Conservation (phyloP, 2,888 invertebrate species). For the Volucella inflata region DNA sequence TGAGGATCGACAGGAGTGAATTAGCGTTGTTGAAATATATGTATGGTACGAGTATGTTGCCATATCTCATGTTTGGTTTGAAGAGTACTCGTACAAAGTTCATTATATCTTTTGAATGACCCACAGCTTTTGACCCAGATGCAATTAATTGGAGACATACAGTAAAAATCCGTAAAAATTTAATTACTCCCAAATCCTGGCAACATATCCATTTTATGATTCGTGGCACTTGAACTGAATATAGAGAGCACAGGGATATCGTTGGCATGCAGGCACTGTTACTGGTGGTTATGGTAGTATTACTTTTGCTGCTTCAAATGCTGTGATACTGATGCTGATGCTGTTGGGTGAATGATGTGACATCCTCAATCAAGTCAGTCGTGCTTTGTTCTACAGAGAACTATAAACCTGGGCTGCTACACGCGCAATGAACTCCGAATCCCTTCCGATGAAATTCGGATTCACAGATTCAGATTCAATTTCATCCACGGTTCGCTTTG, state of each 20-base stretch:
- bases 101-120: conserved; percentile 26
- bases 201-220: conserved; percentile 30
- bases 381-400: conserved; percentile 44
- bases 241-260: conserved; percentile 5
- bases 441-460: conserved; percentile 57
- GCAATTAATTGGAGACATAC: conserved; percentile 62
- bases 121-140: conserved; percentile 45
- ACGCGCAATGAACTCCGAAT: conserved; percentile 34
- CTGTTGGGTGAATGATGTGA: conserved; percentile 29
- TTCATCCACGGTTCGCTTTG: conserved; percentile 48
- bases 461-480: conserved; percentile 55
- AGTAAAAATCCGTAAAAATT: conserved; percentile 41
- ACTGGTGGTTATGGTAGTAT: too few species aligned
- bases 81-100: conserved; percentile 1
- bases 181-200: conserved; percentile 61
- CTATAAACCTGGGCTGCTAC: not conserved
- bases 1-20: conserved; percentile 16
- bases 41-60: too few species aligned
- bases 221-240: conserved; percentile 17
- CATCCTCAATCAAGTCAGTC: conserved; percentile 40
- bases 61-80: not conserved
- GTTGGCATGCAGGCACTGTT: conserved; percentile 3
- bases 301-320: too few species aligned
- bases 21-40: conserved; percentile 4
- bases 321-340: not conserved